Conservation (phyloP, 2,113 vertebrate species). For the Mesocricetus auratus region DNA sequence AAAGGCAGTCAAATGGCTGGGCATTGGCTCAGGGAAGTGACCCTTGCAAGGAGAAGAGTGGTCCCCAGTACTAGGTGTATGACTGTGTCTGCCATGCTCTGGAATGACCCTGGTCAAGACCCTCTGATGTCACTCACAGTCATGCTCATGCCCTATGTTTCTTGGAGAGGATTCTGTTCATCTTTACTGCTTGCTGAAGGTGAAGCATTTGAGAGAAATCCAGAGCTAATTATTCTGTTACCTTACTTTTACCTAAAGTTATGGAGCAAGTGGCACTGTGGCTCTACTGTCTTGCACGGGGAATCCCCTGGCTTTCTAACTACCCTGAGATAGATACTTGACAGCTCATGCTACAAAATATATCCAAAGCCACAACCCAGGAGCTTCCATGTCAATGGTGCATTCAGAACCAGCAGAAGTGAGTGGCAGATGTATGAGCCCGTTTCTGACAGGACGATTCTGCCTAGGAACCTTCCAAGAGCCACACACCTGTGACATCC, state of each 20-base stretch:
- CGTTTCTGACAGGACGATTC: background rate
- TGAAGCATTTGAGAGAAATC: constrained; percentile 6
- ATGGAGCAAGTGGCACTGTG: background rate
- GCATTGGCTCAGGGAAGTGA: background rate
- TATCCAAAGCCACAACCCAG: background rate
- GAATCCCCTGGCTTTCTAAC: constrained; percentile 6
- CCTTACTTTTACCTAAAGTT: background rate
- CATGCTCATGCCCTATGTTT: background rate
- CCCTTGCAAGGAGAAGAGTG: background rate
- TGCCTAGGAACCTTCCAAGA: background rate
- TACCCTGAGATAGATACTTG: background rate
- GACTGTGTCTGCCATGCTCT: background rate
- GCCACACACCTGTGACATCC: background rate
- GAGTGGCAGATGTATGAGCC: background rate
- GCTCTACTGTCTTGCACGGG: background rate
- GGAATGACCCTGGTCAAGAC: background rate
- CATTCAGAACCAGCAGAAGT: background rate
- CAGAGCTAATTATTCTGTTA: constrained; percentile 7
- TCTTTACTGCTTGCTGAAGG: background rate
- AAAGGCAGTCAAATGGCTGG: background rate
- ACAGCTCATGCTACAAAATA: background rate
- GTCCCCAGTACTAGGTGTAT: background rate
- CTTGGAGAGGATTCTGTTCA: background rate
- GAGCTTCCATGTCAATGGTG: background rate
- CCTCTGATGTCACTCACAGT: background rate